Conservation (phyloP, 2,888 invertebrate genomes). For the Andrena trimmerana region DNA sequence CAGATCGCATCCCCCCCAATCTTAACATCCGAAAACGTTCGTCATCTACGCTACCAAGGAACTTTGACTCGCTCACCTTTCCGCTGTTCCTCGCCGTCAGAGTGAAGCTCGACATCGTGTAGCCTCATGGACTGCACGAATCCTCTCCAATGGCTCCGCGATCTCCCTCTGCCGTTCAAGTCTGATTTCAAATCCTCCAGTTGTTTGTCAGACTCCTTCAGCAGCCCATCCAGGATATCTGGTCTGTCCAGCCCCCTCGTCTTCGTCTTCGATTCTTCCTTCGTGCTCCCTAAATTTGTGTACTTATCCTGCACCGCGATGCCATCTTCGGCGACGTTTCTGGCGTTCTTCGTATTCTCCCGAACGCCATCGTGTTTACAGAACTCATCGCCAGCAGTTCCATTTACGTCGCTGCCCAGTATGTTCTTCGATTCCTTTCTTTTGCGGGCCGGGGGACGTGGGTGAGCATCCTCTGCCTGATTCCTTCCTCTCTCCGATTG, state of each 20-base stretch:
- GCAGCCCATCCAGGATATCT: conserved; percentile 80
- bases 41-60: neutral
- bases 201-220: conserved; percentile 79
- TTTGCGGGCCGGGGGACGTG: conserved; percentile 69
- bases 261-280: conserved; percentile 37
- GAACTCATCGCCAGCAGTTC: neutral
- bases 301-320: neutral
- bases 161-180: conserved; percentile 70
- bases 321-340: neutral
- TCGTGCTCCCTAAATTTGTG: conserved; percentile 1
- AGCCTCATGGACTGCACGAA: conserved; percentile 81
- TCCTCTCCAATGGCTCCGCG: conserved; percentile 79
- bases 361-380: neutral
- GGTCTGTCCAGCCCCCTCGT: conserved; percentile 72
- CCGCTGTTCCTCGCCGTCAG: conserved; percentile 80
- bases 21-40: neutral
- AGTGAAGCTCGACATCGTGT: conserved; percentile 79
- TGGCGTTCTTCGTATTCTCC: neutral
- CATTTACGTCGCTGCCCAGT: conserved; percentile 26
- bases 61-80: conserved; percentile 74
- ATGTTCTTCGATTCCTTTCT: conserved; percentile 62
- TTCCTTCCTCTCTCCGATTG: conserved; percentile 51
- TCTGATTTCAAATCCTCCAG: conserved; percentile 77
- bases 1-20: neutral
- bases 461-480: conserved; percentile 52